Percentiles rank a stretch among this genome's conserved stretches.
Evolutionary conservation across 2,888 invertebrate species (phyloP).

Genomic region (Schizotus pectinicornis): DNA sequence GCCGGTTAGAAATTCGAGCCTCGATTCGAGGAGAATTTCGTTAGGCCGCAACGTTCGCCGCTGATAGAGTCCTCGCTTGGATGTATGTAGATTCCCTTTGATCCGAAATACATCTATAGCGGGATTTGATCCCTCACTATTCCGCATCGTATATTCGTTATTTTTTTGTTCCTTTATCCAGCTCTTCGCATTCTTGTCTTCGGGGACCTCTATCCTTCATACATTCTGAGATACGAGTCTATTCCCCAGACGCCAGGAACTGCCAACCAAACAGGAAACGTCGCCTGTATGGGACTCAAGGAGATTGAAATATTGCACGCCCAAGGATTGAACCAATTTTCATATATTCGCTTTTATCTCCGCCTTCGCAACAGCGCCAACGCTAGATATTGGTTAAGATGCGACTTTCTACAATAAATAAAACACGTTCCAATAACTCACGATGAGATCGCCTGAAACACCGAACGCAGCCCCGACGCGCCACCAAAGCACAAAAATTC

Average conservation of each 20-base stretch:
- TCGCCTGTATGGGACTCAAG: conserved; percentile 53
- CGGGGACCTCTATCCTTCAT: conserved; percentile 58
- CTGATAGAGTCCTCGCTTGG: conserved; percentile 42
- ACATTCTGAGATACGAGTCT: conserved; percentile 53
- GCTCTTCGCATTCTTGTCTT: conserved; percentile 57
- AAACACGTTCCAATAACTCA: conserved; percentile 21
- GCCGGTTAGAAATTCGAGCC: conserved; percentile 29
- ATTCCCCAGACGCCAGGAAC: conserved; percentile 53
- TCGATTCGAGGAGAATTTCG: conserved; percentile 39
- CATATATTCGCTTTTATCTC: conserved; percentile 55
- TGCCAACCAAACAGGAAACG: conserved; percentile 57
- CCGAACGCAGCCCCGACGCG: too few relatives aligned
- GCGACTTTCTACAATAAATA: conserved; percentile 26
- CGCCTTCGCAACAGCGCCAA: conserved; percentile 31
- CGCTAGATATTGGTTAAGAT: conserved; percentile 26
- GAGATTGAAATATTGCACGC: conserved; percentile 58
- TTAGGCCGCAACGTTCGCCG: conserved; percentile 34
- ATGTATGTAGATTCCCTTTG: conserved; percentile 57
- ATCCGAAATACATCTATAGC: conserved; percentile 53
- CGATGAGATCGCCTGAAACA: too few relatives aligned
- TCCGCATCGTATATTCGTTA: conserved; percentile 55
- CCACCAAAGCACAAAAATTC: too few relatives aligned
- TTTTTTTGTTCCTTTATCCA: conserved; percentile 51
- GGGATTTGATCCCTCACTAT: conserved; percentile 46
- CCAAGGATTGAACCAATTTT: conserved; percentile 58